A percentile compares a stretch with the other conserved stretches of the same genome.
Conservation (phyloP, 2,888 invertebrate species). For the Slavum lentiscoides region DNA sequence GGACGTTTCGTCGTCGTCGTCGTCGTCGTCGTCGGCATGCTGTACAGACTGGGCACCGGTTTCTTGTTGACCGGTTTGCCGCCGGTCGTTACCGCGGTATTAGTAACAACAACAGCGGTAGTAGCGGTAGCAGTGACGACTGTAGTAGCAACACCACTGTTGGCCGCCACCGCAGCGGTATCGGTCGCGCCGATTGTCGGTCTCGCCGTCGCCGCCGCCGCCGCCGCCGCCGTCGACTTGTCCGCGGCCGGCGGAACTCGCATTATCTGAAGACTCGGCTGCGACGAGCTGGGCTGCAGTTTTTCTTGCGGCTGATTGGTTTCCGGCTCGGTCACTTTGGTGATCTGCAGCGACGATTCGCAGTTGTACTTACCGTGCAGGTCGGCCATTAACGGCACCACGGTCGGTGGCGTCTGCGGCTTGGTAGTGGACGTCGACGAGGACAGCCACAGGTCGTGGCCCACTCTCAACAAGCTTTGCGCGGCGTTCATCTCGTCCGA, state of each 20-base stretch:
- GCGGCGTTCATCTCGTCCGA: conserved; percentile 36
- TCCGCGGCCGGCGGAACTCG: conserved; percentile 25
- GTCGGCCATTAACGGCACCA: background rate
- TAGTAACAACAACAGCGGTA: too few relatives aligned
- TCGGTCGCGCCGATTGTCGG: too few relatives aligned
- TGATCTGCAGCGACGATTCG: conserved; percentile 48
- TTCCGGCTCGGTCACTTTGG: conserved; percentile 46
- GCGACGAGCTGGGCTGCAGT: conserved; percentile 16
- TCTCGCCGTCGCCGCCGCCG: background rate
- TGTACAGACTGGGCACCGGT: conserved; percentile 43
- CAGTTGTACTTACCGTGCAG: conserved; percentile 41
- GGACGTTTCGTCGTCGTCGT: background rate
- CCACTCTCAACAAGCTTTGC: conserved; percentile 37
- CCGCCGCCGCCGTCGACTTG: background rate
- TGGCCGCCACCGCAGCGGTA: too few relatives aligned
- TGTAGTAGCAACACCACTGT: too few relatives aligned
- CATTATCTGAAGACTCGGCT: conserved; percentile 39
- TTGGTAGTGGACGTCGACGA: background rate
- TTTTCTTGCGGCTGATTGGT: conserved; percentile 26
- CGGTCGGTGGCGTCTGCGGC: background rate
- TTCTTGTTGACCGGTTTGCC: conserved; percentile 38
- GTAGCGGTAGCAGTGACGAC: too few relatives aligned
- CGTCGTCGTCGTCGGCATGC: conserved; percentile 23
- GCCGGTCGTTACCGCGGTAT: background rate
- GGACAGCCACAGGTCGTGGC: conserved; percentile 24